Base-by-base conservation (phyloP, 2,888 invertebrate genomes). In the Bhutanitis thaidina region DNA sequence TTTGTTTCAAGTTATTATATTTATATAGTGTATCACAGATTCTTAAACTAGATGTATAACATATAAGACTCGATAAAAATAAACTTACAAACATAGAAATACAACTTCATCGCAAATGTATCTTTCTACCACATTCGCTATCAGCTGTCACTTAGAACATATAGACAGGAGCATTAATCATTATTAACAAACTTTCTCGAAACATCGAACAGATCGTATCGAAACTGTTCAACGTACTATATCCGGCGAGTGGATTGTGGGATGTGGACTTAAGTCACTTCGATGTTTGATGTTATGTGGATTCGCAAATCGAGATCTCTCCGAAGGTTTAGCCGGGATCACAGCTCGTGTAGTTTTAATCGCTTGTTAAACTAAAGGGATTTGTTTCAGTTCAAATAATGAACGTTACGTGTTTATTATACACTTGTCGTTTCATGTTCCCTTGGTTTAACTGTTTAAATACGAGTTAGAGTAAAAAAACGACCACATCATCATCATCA, bases 181-280 rank as follows among this genome's bases (percentile, higher is more conserved):
- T 34, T 44, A 34, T 39, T 25, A 3, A 15, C 25, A 8, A 35
- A 44, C 44, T 39, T 39, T 44, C 44, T 12, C 1, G 34, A 38
- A 39, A 35, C 44, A 44, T 39, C 3, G n/a, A n/a, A n/a, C n/a
- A 34, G 39, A 44, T 38, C 12, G 25, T 20, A 30, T 27, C 16
- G 38, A 8, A 39, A 38, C 29, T 15, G 9, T 25, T 12, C 14
- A 12, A 0, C 29, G 20, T 29, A 34, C 10, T 36, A 15, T 34
- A 34, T 39, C 9, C 8, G 32, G 12, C 15, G n/a, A n/a, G n/a
- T n/a, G 27, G 32, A 27, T 29, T 35, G 34, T 10, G 25, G 3
- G 4, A 8, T 25, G 13, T n/a, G n/a, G n/a, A n/a, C n/a, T n/a
- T n/a, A 36, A 36, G 34, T 44, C 3, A 0, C 34, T 20, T n/a